Conservation (phyloP, 2,888 invertebrate species). For the Drosophila peninsularis region DNA sequence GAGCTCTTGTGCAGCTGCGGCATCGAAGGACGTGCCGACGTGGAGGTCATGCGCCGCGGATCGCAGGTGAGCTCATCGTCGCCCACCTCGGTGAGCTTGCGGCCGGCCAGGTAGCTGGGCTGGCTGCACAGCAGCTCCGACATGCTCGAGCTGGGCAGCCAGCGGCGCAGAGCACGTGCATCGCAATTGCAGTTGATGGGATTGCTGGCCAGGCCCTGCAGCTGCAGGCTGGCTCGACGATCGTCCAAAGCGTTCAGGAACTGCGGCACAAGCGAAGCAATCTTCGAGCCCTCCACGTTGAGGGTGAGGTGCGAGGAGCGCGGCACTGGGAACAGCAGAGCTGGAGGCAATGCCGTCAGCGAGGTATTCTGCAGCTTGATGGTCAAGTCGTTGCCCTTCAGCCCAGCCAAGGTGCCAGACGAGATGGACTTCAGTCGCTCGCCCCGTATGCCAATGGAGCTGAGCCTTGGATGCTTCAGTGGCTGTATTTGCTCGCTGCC, state of each 20-base stretch:
- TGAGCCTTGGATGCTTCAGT: conserved; percentile 91
- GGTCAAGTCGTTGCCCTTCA: conserved; percentile 89
- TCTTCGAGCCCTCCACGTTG: conserved; percentile 91
- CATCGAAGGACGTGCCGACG: conserved; percentile 63
- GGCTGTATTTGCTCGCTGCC: conserved; percentile 93
- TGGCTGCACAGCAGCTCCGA: conserved; percentile 88
- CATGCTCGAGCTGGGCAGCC: conserved; percentile 89
- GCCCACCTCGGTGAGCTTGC: conserved; percentile 90
- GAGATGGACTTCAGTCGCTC: conserved; percentile 90
- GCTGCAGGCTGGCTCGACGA: conserved; percentile 89
- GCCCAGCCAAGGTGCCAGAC: conserved; percentile 92
- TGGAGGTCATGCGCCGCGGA: conserved; percentile 86
- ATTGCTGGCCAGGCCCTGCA: conserved; percentile 91
- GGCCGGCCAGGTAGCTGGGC: conserved; percentile 89
- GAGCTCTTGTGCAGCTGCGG: conserved; percentile 77
- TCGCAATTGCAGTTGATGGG: conserved; percentile 95
- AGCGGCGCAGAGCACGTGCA: conserved; percentile 91
- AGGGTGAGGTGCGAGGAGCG: conserved; percentile 92
- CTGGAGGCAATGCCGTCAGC: conserved; percentile 90
- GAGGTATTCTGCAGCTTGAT: conserved; percentile 93
- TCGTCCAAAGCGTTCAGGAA: conserved; percentile 93
- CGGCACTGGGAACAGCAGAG: conserved; percentile 93
- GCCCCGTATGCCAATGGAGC: conserved; percentile 90
- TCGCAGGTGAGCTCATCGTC: conserved; percentile 94
- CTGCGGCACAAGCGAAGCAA: conserved; percentile 91